Evolutionary conservation across 2,888 invertebrate species (phyloP), one percentile per base, ranked within the genome.

Genomic region (Idaea dimidiata): DNA sequence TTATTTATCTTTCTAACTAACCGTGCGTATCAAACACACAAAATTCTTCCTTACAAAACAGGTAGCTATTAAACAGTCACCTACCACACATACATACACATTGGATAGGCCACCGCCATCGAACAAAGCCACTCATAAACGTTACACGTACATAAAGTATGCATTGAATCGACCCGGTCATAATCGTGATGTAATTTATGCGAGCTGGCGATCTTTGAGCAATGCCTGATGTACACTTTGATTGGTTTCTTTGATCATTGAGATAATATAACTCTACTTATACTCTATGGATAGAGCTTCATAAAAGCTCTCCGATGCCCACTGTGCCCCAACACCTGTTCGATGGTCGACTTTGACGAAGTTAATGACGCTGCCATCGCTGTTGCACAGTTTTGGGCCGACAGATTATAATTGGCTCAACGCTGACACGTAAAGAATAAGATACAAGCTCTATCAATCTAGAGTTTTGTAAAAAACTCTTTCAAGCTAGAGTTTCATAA

Each of bases 171-270:
- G 69, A 62, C 74, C 72, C 78, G 78, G 77, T 80, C 77, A 78
- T 82, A 80, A 81, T 81, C 79, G 76, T 77, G 75, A 73, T 66
- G 68, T 80, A 79, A 83, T 83, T 80, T 71, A 75, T 71, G 70
- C 74, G 63, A 67, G 67, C 68, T 33, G 59, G 60, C 66, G 70
- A 54, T 43, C 54, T 57, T 43, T 43, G 43, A 43, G 43, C 14
- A 10, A 43, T 14, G 10, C 3, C 43, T 0, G 43, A 43, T 10
- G 14, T 8, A 2, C 43, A 14, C 43, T 8, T 43, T 43, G 43
- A 43, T 43, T 43, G 43, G 8, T 14, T 43, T 43, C 43, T 43
- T 43, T 43, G 14, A 14, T 14, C 43, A 43, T 43, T 43, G 2
- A 43, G 24, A 24, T 24, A 3, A 3, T 24, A 24, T 3, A 3